Evolutionary conservation across 1,140 invertebrate genomes (phyloP), one percentile per base, ranked within the genome.

Genomic region (Chrysoperla carnea): DNA sequence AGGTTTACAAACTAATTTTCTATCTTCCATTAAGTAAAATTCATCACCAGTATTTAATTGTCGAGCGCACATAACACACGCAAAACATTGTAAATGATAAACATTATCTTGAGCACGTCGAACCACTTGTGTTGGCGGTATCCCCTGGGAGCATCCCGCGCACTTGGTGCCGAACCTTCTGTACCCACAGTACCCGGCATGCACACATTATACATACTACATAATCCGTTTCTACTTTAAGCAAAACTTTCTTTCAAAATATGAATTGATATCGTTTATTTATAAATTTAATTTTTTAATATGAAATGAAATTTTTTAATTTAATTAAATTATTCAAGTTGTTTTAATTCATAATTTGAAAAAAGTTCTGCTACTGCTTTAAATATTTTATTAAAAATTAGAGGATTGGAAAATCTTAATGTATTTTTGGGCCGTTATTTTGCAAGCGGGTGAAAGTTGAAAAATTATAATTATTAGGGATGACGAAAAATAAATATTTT

Each of bases 81-180:
- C 81, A 68, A 98, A 98, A 66, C 95, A 99, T 51, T 91, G 82
- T 41, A 98, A 75, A 61, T 99, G 95, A 67, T 95, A 99, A 38
- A 97, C 91, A 66, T 93, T 81, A 53, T 94, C 81, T 60, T 93
- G 84, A 29, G 90, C 91, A 45, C 89, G 70, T 33, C 94, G 72
- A 11, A 98, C 93, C 50, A 97, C 84, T 65, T 98, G 90, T 49
- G 85, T 91, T 36, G 93, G 93, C 28, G 90, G 87, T 58, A 99
- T 92, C 39, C 92, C 93, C 66, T 92, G 78, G 58, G 88, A 84
- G 73, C 93, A 98, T 53, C 90, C 90, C 46, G 88, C 86, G 70
- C 93, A 98, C 64, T 94, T 92, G 50, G 89, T 94, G 61, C 91
- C 91, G 69, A 87, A 97, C 63, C 90, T 80, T 77, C 92, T 97